Base-by-base conservation (phyloP, 2,888 invertebrate species). In the Cybosia mesomella region DNA sequence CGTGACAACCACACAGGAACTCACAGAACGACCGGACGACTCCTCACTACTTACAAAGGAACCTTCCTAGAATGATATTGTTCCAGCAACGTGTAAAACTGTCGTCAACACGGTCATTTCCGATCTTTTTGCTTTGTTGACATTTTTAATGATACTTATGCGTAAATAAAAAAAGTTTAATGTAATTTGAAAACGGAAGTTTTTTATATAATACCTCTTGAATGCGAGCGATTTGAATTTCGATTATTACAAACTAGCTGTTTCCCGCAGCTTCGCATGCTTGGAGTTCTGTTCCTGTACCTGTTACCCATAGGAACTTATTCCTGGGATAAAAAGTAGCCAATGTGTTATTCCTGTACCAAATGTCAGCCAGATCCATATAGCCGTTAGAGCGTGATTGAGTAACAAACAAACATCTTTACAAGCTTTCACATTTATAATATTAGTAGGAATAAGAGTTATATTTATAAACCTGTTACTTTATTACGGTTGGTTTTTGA, bases 31-130 rank as follows among this genome's bases (percentile, higher is more conserved):
- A 54, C 71, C 70, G 77, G 74, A 75, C 61, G 71, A 54, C 71
- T 72, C 63, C 66, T 73, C 66, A 73, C 60, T 68, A 67, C 64
- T 67, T 63, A 76, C 81, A 75, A 80, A 76, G 71, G 60, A 36
- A 64, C 61, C 49, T 81, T 82, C 80, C 60, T 24, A 66, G 81
- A 81, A 81, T 54, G 58, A 64, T 62, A 75, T 78, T 71, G 74
- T 75, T 64, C 55, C 55, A 66, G n/a, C 67, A 76, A 76, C 83
- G 81, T 81, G 79, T 58, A 58, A 58, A 61, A 64, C 57, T 63
- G 66, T 58, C 75, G 43, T 59, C 70, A 64, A 32, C 49, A 34
- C 72, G 72, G 71, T 80, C 59, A 71, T 73, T 75, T 75, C 75
- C 72, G 68, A 73, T 54, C 32, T 22, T 58, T 65, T 58, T 58